phyloP scores from a whole-genome alignment of 1,140 invertebrate species.

The Tetragnatha versicolor region DNA sequence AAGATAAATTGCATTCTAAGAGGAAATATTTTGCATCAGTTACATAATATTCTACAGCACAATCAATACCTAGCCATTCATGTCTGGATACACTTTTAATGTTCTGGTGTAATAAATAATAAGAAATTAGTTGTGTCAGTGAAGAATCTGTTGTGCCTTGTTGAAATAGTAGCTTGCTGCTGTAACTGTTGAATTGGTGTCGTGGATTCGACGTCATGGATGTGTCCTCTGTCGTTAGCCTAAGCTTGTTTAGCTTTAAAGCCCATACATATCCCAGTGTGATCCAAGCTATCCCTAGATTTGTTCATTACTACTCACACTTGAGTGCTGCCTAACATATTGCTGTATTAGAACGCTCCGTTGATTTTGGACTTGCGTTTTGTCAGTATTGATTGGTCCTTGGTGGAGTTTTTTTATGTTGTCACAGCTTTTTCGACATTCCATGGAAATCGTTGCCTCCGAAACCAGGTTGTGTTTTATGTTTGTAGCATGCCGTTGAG shows the following conservation, averaged over 20 bases:
- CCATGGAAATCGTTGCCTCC: background rate
- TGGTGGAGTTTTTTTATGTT: background rate
- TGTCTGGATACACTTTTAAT: conserved; percentile 21
- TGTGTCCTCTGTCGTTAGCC: background rate
- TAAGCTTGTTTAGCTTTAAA: conserved; percentile 1
- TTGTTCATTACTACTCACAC: too few relatives aligned
- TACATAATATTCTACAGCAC: background rate
- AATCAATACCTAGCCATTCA: conserved; percentile 23
- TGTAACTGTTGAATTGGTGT: conserved; percentile 19
- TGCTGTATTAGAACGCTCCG: background rate
- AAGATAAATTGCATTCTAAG: too few relatives aligned
- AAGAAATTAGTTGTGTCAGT: conserved; percentile 18
- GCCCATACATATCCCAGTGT: background rate
- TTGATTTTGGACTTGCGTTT: background rate
- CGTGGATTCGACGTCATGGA: conserved; percentile 9
- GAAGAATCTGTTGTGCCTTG: conserved; percentile 42
- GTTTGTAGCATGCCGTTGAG: background rate
- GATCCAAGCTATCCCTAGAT: too few relatives aligned
- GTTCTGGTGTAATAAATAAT: conserved; percentile 15
- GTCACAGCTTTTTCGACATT: background rate
- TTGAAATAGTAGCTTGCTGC: conserved; percentile 33
- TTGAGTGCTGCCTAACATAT: too few relatives aligned
- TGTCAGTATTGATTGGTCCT: background rate
- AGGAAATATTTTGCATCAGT: background rate
- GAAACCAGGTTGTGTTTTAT: background rate